These are phyloP conservation scores for Dendropsophus ebraccatus DNA, from an alignment of 2,113 vertebrate species.

Conservation along the genomic window DNA sequence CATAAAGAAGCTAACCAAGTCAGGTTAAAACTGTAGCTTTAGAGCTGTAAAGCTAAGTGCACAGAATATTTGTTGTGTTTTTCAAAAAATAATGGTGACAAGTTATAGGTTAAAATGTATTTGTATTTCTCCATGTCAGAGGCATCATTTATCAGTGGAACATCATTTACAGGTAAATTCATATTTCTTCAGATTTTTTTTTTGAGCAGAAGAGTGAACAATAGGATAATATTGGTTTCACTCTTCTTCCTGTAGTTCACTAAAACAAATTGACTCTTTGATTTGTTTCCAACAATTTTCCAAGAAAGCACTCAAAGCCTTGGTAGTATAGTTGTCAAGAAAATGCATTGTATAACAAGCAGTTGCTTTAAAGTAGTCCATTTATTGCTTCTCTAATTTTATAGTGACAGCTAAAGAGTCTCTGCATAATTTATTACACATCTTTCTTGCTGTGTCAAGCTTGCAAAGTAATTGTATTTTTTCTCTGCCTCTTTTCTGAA, in stretches of 20 bases:
- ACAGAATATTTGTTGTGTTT: too few relatives aligned
- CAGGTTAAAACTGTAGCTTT: too few relatives aligned
- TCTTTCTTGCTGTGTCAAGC: conserved; percentile 49
- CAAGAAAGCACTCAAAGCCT: conserved; percentile 49
- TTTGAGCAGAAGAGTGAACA: not conserved
- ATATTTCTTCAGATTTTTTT: not conserved
- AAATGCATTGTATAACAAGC: conserved; percentile 47
- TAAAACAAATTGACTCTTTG: conserved; percentile 45
- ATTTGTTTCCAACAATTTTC: conserved; percentile 50
- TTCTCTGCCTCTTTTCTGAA: conserved; percentile 1
- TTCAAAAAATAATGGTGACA: too few relatives aligned
- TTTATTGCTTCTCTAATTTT: conserved; percentile 45
- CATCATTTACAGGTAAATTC: not conserved
- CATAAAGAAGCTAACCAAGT: too few relatives aligned
- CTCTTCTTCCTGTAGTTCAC: conserved; percentile 6
- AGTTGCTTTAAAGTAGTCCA: conserved; percentile 36
- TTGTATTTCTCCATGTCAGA: too few relatives aligned
- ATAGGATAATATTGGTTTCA: conserved; percentile 2
- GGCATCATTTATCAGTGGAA: not conserved
- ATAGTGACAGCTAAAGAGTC: conserved; percentile 51
- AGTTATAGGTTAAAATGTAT: too few relatives aligned
- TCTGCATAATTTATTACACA: conserved; percentile 44
- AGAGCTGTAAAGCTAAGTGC: too few relatives aligned
- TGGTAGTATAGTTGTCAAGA: conserved; percentile 36
- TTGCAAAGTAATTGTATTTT: conserved; percentile 45